Conservation (phyloP, 2,797 vertebrate genomes). For the Numenius phaeopus region DNA sequence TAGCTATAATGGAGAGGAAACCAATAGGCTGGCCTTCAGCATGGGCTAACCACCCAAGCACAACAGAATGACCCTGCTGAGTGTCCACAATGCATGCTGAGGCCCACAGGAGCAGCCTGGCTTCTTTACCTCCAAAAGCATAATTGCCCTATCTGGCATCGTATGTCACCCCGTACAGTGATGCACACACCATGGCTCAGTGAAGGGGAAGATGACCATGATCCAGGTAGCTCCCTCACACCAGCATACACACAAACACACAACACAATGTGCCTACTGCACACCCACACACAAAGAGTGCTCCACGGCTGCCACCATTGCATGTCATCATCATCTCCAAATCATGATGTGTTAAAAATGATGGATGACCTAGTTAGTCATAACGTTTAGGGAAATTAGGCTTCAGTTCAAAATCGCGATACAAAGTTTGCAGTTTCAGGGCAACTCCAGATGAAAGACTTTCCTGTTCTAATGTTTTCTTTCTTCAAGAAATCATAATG, state of each 20-base stretch:
- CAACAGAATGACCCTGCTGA: background rate
- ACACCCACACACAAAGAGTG: background rate
- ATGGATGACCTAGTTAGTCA: background rate
- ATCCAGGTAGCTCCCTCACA: background rate
- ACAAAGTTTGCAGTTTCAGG: background rate
- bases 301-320: background rate
- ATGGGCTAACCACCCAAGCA: background rate
- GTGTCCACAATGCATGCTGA: background rate
- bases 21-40: background rate
- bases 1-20: background rate
- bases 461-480: background rate
- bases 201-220: background rate
- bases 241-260: background rate
- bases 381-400: background rate
- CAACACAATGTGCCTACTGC: background rate
- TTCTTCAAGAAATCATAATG: background rate
- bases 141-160: background rate
- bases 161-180: background rate
- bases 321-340: background rate
- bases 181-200: background rate
- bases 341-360: background rate
- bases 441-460: background rate
- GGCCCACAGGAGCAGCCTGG: background rate
- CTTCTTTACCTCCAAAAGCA: background rate
- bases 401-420: background rate